These are phyloP conservation scores for Patella vulgata DNA, from an alignment of 1,140 invertebrate genomes.

Conservation along the genomic window DNA sequence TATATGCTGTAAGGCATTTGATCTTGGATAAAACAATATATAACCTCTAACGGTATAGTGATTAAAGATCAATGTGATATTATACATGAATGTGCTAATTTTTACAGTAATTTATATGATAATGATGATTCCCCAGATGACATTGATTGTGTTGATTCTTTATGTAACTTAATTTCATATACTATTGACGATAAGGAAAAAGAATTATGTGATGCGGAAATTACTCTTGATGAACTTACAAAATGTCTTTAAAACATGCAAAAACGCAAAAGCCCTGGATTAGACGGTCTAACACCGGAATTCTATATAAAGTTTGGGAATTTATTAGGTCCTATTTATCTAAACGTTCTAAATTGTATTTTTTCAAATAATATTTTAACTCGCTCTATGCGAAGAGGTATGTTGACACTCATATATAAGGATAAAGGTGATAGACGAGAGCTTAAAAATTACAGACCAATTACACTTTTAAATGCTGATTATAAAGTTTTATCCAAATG, in stretches of 20 bases:
- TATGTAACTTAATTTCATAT: too few species aligned
- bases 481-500: conserved; percentile 3
- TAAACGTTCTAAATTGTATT: conserved; percentile 9
- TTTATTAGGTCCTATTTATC: not conserved
- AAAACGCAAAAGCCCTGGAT: conserved; percentile 14
- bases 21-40: too few species aligned
- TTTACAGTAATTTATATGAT: too few species aligned
- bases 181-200: not conserved
- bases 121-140: too few species aligned
- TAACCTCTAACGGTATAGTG: too few species aligned
- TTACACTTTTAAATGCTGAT: conserved; percentile 4
- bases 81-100: too few species aligned
- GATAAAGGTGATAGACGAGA: not conserved
- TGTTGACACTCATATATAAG: conserved; percentile 17
- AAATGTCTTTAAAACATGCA: conserved; percentile 10
- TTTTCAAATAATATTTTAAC: conserved; percentile 5
- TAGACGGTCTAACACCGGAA: conserved; percentile 12
- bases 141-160: too few species aligned
- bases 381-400: conserved; percentile 3
- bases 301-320: conserved; percentile 17
- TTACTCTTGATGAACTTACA: not conserved
- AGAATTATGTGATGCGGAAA: not conserved
- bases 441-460: conserved; percentile 14
- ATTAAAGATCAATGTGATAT: too few species aligned
- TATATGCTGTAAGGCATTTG: too few species aligned